Evolutionary conservation across 1,140 invertebrate genomes (phyloP).

Genomic region (Spodoptera frugiperda): DNA sequence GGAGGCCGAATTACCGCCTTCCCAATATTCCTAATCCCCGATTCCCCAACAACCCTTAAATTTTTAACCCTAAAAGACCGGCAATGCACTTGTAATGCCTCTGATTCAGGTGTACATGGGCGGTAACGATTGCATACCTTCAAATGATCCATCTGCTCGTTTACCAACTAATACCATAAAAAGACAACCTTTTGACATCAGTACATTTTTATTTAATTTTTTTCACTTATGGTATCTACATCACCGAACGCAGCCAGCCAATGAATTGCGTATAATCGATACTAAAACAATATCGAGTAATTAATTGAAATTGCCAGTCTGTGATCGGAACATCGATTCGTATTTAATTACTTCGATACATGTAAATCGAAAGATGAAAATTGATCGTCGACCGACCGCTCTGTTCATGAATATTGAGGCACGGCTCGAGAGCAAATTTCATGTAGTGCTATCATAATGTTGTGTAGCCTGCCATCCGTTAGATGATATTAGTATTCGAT

Average conservation of each 20-base stretch:
- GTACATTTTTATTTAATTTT: too few species aligned
- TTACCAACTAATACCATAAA: too few species aligned
- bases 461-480: conserved; percentile 20
- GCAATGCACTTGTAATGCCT: too few species aligned
- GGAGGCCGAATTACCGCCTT: too few species aligned
- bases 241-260: neutral
- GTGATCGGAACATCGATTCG: conserved; percentile 5
- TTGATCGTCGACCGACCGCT: conserved; percentile 24
- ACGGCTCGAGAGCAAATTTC: conserved; percentile 16
- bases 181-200: too few species aligned
- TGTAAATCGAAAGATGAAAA: conserved; percentile 46
- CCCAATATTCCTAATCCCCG: too few species aligned
- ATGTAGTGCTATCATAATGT: conserved; percentile 34
- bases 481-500: neutral
- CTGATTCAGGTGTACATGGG: too few species aligned
- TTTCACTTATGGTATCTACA: too few species aligned
- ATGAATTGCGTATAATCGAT: conserved; percentile 6
- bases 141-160: too few species aligned
- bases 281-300: conserved; percentile 14
- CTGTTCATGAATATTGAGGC: conserved; percentile 37
- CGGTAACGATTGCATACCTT: too few species aligned
- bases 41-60: too few species aligned
- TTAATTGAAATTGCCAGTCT: conserved; percentile 12
- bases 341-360: conserved; percentile 43
- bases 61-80: too few species aligned